Conservation (phyloP, 2,113 vertebrate genomes). For the Aegithalos caudatus region DNA sequence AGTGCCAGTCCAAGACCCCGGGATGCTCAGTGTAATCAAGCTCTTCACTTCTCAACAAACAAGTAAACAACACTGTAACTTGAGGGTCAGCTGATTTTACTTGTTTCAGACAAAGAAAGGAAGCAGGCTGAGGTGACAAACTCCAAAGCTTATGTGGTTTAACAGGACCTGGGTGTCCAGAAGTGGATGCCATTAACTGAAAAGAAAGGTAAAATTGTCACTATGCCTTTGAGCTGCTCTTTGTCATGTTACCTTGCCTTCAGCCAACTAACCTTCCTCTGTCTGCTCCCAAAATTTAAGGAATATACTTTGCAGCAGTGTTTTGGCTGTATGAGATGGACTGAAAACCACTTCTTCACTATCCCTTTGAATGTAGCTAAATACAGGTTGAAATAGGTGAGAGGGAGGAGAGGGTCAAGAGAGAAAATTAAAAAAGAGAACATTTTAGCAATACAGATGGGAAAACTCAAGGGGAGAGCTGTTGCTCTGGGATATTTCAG, state of each 20-base stretch:
- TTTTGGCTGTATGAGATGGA: not conserved
- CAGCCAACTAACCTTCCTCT: not conserved
- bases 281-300: not conserved
- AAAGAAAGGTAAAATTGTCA: not conserved
- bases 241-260: not conserved
- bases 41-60: not conserved
- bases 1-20: not conserved
- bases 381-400: not conserved
- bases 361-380: not conserved
- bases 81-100: not conserved
- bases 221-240: not conserved
- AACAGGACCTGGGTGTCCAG: not conserved
- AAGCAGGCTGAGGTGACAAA: not conserved
- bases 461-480: not conserved
- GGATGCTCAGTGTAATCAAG: not conserved
- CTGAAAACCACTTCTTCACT: not conserved
- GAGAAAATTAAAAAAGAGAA: not conserved
- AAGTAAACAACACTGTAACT: not conserved
- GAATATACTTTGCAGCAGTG: not conserved
- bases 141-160: not conserved
- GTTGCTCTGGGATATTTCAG: not conserved
- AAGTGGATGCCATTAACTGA: accelerated
- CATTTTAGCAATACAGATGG: not conserved
- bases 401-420: not conserved
- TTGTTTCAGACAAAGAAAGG: not conserved